Conservation (phyloP, 2,888 invertebrate genomes). For the Apeira syringaria region DNA sequence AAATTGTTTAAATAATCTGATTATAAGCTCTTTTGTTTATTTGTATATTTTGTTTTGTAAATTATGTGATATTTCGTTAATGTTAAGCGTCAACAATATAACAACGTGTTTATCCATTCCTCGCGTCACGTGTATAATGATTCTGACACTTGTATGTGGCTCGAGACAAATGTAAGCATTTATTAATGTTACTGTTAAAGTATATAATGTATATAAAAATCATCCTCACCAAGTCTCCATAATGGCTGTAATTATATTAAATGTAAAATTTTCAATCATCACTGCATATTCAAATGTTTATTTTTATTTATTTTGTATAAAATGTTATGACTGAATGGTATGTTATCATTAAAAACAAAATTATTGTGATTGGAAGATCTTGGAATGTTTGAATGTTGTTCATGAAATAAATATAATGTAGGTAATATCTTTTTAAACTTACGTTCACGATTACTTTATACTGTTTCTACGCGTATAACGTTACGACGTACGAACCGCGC, state of each 20-base stretch:
- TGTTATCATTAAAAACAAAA: constrained; percentile 14
- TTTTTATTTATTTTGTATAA: constrained; percentile 10
- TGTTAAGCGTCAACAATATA: constrained; percentile 41
- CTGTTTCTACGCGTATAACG: no score
- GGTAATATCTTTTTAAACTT: no score
- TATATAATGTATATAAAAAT: constrained; percentile 4
- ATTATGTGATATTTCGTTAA: constrained; percentile 59
- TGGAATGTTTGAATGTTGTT: constrained; percentile 24
- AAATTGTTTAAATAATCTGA: constrained; percentile 15
- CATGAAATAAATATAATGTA: no score
- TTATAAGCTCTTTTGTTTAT: constrained; percentile 29
- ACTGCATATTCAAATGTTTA: constrained; percentile 13
- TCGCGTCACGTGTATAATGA: constrained; percentile 30
- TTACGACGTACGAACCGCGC: no score
- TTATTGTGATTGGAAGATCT: constrained; percentile 42
- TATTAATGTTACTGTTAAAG: constrained; percentile 39
- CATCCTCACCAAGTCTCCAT: constrained; percentile 25
- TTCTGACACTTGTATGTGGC: constrained; percentile 7
- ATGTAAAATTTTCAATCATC: constrained; percentile 1
- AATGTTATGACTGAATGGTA: no score
- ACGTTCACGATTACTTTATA: no score
- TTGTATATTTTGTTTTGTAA: constrained; percentile 43
- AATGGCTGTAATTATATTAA: background rate
- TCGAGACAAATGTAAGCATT: constrained; percentile 45
- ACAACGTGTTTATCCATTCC: constrained; percentile 44